Conservation (phyloP, 2,888 invertebrate species). For the Scaptodrosophila latifasciaeformis region DNA sequence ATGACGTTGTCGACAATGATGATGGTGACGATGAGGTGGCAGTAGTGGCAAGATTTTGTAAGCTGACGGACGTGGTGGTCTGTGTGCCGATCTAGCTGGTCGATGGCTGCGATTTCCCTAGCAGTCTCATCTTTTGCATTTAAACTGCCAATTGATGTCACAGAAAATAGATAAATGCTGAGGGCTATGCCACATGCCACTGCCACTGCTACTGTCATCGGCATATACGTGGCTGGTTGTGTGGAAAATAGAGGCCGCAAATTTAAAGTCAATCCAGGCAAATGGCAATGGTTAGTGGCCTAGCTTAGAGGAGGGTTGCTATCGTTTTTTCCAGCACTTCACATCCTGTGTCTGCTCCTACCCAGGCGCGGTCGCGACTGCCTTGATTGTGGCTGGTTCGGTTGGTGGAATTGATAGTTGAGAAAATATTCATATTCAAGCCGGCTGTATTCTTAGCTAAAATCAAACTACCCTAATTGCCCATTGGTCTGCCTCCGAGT, state of each 20-base stretch:
- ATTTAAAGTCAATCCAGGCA: constrained; percentile 40
- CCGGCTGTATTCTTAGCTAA: no score
- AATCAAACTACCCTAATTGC: constrained; percentile 23
- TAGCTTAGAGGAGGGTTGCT: constrained; percentile 30
- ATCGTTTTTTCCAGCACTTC: no score
- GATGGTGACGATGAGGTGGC: constrained; percentile 14
- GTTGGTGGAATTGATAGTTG: no score
- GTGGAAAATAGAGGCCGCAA: constrained; percentile 2
- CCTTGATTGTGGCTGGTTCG: no score
- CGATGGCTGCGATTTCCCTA: constrained; percentile 54
- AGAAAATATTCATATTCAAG: no score
- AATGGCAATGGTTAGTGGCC: constrained; percentile 41
- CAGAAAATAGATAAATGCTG: constrained; percentile 50
- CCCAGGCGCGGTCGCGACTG: not conserved
- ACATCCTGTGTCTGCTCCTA: no score
- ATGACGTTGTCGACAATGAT: constrained; percentile 19
- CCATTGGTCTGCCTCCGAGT: constrained; percentile 14
- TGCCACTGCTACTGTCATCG: not conserved
- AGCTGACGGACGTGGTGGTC: no score
- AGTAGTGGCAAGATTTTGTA: no score
- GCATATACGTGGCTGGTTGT: not conserved
- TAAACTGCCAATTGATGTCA: constrained; percentile 72
- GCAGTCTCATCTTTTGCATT: constrained; percentile 69
- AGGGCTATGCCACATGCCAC: constrained; percentile 19
- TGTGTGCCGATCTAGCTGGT: constrained; percentile 2